Base-by-base conservation (phyloP, 1,140 invertebrate genomes). In the Oryzaephilus surinamensis region DNA sequence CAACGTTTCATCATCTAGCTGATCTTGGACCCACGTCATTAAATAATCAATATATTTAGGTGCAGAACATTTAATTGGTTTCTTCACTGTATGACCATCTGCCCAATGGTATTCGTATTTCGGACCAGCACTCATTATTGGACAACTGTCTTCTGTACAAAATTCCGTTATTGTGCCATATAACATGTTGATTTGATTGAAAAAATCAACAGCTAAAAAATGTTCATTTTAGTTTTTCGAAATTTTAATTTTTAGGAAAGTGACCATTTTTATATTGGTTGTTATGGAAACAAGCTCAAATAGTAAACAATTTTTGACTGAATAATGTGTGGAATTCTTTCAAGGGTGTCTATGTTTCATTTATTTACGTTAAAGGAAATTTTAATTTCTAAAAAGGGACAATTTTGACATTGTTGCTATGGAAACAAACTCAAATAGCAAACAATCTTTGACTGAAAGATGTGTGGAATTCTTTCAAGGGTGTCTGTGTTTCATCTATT, bases 61-160 rank as follows among this genome's bases (percentile, higher is more conserved):
- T 31, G 97, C 97, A 24, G 94, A 97, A 71, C 94, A 99, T 67
- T 97, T 97, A 42, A 99, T 98, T 12, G 95, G 93, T 64, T 98
- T 98, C 61, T 98, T 97, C 1, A 98, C 92, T 2, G 91, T 95
- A 53, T 92, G 84, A 8, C 94, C 95, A 70, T 99, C 96, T 3
- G 95, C 95, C 96, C 97, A 99, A 65, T 98, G 97, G 64, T 99
- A 99, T 67, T 99, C 96, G 61, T 99, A 98, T 65, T 98, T 97
- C 35, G 94, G 93, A 19, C 95, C 95, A 18, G 85, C 86, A 15
- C 85, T 88, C 97, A 99, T 99, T 38, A 97, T 92, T 10, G 92
- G 81, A 70, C 97, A 99, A 46, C 84, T 91, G 49, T 97, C 90
- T 64, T 97, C 92, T 1, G 93, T 96, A 65, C 97, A 99, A 67